These are phyloP conservation scores for Trochalopteron elliotii DNA, from an alignment of 2,113 vertebrate genomes.

Conservation along the genomic window DNA sequence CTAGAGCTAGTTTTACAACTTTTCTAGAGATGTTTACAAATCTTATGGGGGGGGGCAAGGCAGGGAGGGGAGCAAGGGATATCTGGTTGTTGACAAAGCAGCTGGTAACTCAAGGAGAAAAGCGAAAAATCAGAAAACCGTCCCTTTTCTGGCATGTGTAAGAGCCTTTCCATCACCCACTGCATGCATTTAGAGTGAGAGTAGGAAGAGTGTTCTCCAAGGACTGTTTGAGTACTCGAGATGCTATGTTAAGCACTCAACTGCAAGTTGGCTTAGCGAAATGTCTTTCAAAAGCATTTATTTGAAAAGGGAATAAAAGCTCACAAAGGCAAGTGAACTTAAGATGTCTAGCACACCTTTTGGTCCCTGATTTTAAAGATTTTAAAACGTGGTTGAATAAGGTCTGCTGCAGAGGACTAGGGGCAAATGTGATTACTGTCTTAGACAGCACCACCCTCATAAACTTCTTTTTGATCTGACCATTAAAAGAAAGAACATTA, in stretches of 20 bases:
- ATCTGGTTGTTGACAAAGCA: constrained; percentile 20
- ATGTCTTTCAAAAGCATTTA: constrained; percentile 35
- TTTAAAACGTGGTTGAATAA: background rate
- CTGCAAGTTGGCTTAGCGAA: constrained; percentile 29
- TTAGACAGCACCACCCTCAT: constrained; percentile 37
- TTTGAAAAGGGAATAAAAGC: background rate
- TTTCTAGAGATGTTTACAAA: constrained; percentile 43
- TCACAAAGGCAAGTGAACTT: background rate
- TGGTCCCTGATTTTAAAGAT: background rate
- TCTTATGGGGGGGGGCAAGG: background rate
- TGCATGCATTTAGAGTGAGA: background rate
- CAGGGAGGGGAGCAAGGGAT: background rate
- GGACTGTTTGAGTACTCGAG: constrained; percentile 35
- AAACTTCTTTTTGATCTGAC: constrained; percentile 45
- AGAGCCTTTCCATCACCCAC: constrained; percentile 36
- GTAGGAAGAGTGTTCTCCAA: constrained; percentile 43
- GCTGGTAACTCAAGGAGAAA: constrained; percentile 12
- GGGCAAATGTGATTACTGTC: constrained; percentile 14
- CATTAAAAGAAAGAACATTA: constrained; percentile 62
- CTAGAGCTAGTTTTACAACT: constrained; percentile 58
- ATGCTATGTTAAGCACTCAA: constrained; percentile 55
- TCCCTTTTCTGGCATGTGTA: constrained; percentile 11
- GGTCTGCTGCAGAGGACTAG: constrained; percentile 22
- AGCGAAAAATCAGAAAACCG: background rate
- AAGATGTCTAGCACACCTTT: background rate